Evolutionary conservation across 2,113 vertebrate genomes (phyloP).

Genomic region (cattle (Bos taurus)): ARS-UCD2.0 NC_037337.1:35390001-35390500

Average conservation of each 20-base stretch:
- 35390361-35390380: not conserved
- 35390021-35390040: not conserved
- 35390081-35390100: not conserved
- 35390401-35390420: not conserved
- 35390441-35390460: not conserved
- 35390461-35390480: not conserved
- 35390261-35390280: too few species aligned
- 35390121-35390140: not conserved
- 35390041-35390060: not conserved
- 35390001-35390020: rapidly evolving
- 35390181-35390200: not conserved
- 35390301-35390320: too few species aligned
- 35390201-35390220: too few species aligned
- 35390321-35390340: too few species aligned
- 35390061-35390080: not conserved
- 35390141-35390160: not conserved
- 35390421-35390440: not conserved
- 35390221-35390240: too few species aligned
- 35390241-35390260: too few species aligned
- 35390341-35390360: not conserved
- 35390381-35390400: not conserved
- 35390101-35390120: not conserved
- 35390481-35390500: not conserved
- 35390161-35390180: not conserved
- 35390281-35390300: too few species aligned